These are phyloP conservation scores for Lasioglossum figueresi DNA, from an alignment of 2,888 invertebrate genomes.

Conservation along the genomic window DNA sequence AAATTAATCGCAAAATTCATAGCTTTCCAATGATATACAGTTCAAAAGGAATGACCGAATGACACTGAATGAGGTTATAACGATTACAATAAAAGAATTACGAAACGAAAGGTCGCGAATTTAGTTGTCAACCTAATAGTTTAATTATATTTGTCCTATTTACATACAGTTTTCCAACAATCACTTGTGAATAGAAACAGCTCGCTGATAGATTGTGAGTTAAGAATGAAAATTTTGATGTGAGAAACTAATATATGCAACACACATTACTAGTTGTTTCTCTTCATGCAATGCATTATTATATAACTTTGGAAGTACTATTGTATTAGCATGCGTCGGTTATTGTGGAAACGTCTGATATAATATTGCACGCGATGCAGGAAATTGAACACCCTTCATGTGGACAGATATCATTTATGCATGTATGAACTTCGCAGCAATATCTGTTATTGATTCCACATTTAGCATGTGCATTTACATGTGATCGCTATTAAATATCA, in stretches of 20 bases:
- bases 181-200: neutral
- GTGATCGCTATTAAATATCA: neutral
- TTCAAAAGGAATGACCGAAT: too few species aligned
- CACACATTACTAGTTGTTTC: neutral
- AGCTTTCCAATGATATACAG: too few species aligned
- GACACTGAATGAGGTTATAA: too few species aligned
- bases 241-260: neutral
- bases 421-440: slow-evolving; percentile 60
- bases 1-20: too few species aligned
- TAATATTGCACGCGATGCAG: slow-evolving; percentile 61
- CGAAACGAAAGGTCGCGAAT: too few species aligned
- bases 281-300: slow-evolving; percentile 17
- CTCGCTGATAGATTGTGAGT: neutral
- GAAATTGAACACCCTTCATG: slow-evolving; percentile 67
- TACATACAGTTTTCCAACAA: neutral
- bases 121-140: too few species aligned
- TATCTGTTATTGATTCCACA: slow-evolving; percentile 57
- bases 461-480: slow-evolving; percentile 35
- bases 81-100: too few species aligned
- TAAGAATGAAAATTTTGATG: neutral
- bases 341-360: slow-evolving; percentile 52
- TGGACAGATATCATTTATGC: slow-evolving; percentile 65
- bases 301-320: slow-evolving; percentile 25
- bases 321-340: slow-evolving; percentile 36
- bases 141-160: neutral